Evolutionary conservation across 2,113 vertebrate genomes (phyloP), one percentile per base, ranked within the genome.

Genomic region (Scalopus aquaticus): DNA sequence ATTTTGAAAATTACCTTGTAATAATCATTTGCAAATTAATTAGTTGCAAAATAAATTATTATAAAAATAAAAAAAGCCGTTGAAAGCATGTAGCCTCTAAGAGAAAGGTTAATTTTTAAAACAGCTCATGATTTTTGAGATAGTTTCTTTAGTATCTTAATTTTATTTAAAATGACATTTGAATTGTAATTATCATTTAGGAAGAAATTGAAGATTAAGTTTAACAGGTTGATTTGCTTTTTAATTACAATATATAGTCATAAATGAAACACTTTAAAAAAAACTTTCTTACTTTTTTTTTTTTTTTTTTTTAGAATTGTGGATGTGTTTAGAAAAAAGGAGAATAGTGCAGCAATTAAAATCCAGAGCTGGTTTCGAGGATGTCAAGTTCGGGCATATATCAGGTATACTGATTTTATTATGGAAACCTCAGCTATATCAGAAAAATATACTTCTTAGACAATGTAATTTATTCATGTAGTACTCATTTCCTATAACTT

Each of bases 291-390:
- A n/a, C n/a, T 82, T 22, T 96, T 98, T 95, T 83, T 96, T 84
- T 92, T n/a, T 0, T 82, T 22, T 96, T 98, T 95, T 83, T 96
- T 84, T 92, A 99, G 99, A 39, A 92, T 93, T 96, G 97, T 98
- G 22, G 98, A 99, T 93, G 96, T 98, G 95, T 97, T 98, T 87
- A 98, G 99, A 93, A 94, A 95, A 95, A 95, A 9, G 37, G 98
- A 99, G 81, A 97, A 98, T 95, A 83, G 96, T 44, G 98, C 99
- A 9, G 98, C 98, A 44, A 93, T 98, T 70, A 97, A 62, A 96
- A 99, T 99, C 76, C 99, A 99, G 98, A 99, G 99, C 98, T 99
- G 99, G 98, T 99, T 99, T 97, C 98, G 99, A 98, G 99, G 98
- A 89, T 99, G 98, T 84, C 98, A 95, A 94, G 97, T 99, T 54